These are phyloP conservation scores for Aporrectodea caliginosa DNA, from an alignment of 1,140 invertebrate genomes.

Conservation along the genomic window DNA sequence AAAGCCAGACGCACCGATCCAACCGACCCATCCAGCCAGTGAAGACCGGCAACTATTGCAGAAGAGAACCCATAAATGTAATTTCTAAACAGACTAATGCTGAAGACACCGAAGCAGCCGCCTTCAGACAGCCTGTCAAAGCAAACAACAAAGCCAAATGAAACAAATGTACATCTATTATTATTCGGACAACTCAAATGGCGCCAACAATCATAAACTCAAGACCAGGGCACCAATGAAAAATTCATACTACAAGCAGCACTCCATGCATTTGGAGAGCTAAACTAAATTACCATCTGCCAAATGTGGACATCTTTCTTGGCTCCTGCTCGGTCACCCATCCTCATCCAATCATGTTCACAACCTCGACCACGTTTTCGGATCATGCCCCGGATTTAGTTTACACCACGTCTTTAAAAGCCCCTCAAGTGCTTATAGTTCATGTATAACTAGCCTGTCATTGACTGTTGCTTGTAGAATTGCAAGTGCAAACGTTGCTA, in stretches of 20 bases:
- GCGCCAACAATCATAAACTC: background rate
- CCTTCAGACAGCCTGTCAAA: background rate
- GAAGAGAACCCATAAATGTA: background rate
- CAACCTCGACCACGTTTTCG: no score
- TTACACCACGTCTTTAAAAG: no score
- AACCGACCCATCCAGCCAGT: background rate
- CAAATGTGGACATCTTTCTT: no score
- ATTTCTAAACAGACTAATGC: constrained; percentile 1
- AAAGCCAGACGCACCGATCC: background rate
- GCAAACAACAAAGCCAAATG: background rate
- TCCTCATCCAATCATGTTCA: no score
- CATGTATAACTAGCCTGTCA: no score
- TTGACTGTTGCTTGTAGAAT: no score
- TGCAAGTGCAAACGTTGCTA: no score
- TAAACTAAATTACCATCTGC: background rate
- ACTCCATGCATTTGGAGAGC: background rate
- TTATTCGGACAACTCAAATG: background rate
- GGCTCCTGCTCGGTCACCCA: no score
- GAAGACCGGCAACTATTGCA: background rate
- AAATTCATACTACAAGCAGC: background rate
- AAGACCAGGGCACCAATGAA: background rate
- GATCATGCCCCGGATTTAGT: no score
- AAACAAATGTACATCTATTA: background rate
- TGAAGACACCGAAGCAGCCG: background rate
- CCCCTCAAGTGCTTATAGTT: no score